A percentile compares a stretch with the other conserved stretches of the same genome.
phyloP scores from a whole-genome alignment of 2,888 invertebrate genomes.

The Drosophila kuntzei region DNA sequence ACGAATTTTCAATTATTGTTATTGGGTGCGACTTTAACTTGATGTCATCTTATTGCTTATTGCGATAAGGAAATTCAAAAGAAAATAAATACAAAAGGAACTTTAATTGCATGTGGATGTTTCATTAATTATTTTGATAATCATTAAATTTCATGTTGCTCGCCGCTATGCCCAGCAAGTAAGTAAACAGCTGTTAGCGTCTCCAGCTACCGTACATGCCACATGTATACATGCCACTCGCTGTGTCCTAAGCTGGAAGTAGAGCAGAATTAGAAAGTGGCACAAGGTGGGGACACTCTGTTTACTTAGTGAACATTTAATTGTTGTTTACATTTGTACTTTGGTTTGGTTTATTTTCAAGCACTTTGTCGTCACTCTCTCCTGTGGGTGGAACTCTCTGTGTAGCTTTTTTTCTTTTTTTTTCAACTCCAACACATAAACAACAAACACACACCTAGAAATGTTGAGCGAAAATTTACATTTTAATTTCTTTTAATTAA shows the following conservation, averaged over 20 bases:
- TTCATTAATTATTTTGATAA: conserved; percentile 13
- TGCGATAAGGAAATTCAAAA: not conserved
- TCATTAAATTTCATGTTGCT: conserved; percentile 18
- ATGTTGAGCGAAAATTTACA: conserved; percentile 66
- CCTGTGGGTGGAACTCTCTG: not conserved
- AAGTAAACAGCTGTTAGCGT: conserved; percentile 21
- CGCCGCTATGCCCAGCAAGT: not conserved
- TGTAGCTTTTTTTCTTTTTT: conserved; percentile 15
- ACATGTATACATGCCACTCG: conserved; percentile 6
- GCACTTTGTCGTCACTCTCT: conserved; percentile 32
- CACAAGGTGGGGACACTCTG: conserved; percentile 24
- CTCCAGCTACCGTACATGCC: conserved; percentile 21
- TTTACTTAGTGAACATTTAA: conserved; percentile 79
- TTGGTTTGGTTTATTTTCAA: conserved; percentile 72
- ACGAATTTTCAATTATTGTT: no score
- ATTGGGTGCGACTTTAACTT: not conserved
- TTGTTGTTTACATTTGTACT: conserved; percentile 79
- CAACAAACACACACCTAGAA: conserved; percentile 28
- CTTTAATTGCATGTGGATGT: conserved; percentile 9
- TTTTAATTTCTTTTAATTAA: conserved; percentile 81
- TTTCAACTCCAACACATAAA: conserved; percentile 61
- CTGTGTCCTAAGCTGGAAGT: conserved; percentile 2
- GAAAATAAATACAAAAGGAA: not conserved
- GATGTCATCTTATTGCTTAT: not conserved
- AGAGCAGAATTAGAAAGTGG: conserved; percentile 1